Base-by-base conservation (phyloP, 2,113 vertebrate species). In the Mus spicilegus region DNA sequence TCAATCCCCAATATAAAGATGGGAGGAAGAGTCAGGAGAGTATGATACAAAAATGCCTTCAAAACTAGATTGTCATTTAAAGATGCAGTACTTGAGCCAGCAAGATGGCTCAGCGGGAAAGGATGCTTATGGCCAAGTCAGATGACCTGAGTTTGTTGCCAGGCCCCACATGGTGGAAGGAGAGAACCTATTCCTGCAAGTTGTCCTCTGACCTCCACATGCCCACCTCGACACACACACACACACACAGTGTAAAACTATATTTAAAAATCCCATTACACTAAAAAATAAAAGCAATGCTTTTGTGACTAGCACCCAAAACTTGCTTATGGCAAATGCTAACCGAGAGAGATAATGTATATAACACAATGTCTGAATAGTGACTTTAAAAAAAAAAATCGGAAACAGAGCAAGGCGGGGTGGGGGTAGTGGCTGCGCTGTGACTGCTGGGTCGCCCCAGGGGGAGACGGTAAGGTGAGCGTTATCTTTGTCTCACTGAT, bases 401-500 rank as follows among this genome's bases (percentile, higher is more conserved):
- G 20, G 72, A 75, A 24, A 70, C 17, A 72, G 36, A 72, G 69
- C n/a, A 36, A n/a, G 69, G 16, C 2, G 3, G 33, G 5, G 33
- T 5, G 33, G 26, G 28, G 65, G 73, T 69, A 94, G 89, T 26
- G 24, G 67, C 73, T 56, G 39, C 77, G 87, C 28, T 33, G 16
- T 87, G 76, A 30, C 22, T 69, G 76, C 46, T 42, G 24, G 77
- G 72, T 84, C 82, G 95, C 73, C 92, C 90, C 54, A 72, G 88
- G 82, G 54, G 73, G 58, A 96, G 69, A 84, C 39, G 19, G 63
- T 67, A 36, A 36, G 69, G 33, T 33, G 54, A 82, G 46, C 16
- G 2, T 80, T 73, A 61, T 51, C 89, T 95, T 85, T 88, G 56
- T 88, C 91, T 96, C 82, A 26, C 19, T 24, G 85, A 94, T 90